Base-by-base conservation (phyloP, 2,888 invertebrate species). In the Macrosoma leucophasiata region DNA sequence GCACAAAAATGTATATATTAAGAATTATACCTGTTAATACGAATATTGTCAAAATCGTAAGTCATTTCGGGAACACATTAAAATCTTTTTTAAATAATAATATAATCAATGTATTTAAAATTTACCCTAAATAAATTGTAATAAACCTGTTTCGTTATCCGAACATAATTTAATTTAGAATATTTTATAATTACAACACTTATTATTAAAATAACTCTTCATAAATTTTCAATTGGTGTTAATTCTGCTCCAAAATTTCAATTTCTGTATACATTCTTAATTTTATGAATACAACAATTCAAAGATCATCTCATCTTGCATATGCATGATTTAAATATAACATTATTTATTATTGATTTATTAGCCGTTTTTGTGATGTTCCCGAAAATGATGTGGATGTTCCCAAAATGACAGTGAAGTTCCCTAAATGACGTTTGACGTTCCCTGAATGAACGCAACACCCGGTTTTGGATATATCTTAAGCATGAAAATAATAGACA, bases 1-100 rank as follows among this genome's bases (percentile, higher is more conserved):
- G 34, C 31, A 39, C 34, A 31, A 30, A 34, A 28, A 39, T n/a
- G n/a, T n/a, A n/a, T 34, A 34, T 34, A 31, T 31, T 31, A 26
- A 28, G 27, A 34, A 34, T 39, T 34, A 8, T 24, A 34, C 23
- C 31, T 28, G 39, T 34, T 39, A 34, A 39, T 39, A 34, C 27
- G 23, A 34, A 29, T 31, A 34, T 31, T 29, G 30, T 7, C 30
- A 30, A 22, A 20, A 27, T 21, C 27, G 7, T 21, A 22, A 36
- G 25, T 36, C 31, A 36, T 31, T 31, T 27, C 30, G 27, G 36
- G 36, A 36, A 35, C 29, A 35, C 25, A 27, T 35, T 35, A 3
- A 30, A 21, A 30, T 30, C 21, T 22, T n/a, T n/a, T n/a, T n/a
- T n/a, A n/a, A n/a, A n/a, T n/a, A n/a, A n/a, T n/a, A n/a, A n/a